phyloP scores from a whole-genome alignment of 2,113 vertebrate genomes.

The Pseudolaguvia tuberculata region DNA sequence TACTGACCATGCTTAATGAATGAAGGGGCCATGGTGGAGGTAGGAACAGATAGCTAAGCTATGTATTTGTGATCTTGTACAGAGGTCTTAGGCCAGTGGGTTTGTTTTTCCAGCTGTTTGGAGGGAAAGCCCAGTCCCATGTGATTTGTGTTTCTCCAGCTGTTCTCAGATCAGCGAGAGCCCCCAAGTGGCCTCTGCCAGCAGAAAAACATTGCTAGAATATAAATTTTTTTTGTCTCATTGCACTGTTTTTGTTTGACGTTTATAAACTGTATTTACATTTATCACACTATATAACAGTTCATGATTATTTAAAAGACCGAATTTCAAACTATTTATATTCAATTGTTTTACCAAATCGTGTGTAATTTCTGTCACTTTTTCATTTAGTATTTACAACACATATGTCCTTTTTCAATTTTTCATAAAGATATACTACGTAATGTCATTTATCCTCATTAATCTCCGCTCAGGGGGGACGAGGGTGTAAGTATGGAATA shows the following conservation, averaged over 20 bases:
- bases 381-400: background rate
- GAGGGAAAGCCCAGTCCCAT: constrained; percentile 65
- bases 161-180: constrained; percentile 67
- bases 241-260: constrained; percentile 6
- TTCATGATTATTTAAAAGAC: background rate
- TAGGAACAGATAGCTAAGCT: constrained; percentile 25
- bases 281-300: background rate
- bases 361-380: background rate
- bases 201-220: constrained; percentile 15
- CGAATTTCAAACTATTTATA: too few relatives aligned
- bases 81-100: constrained; percentile 32
- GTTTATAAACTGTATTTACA: background rate
- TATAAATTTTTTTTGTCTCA: constrained; percentile 26
- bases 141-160: constrained; percentile 73
- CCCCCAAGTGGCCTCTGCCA: constrained; percentile 35
- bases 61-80: constrained; percentile 26
- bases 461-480: background rate
- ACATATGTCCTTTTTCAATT: background rate
- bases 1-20: constrained; percentile 22
- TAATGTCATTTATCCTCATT: constrained; percentile 1
- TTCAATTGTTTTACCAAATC: too few relatives aligned
- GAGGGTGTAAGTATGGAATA: background rate
- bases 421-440: background rate
- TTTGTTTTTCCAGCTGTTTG: constrained; percentile 75
- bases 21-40: constrained; percentile 14